A percentile compares a stretch with the other conserved stretches of the same genome.
These are phyloP conservation scores for Phenganax subtilis DNA, from an alignment of 92 coral and sea anemone genomes.

Conservation along the genomic window DNA sequence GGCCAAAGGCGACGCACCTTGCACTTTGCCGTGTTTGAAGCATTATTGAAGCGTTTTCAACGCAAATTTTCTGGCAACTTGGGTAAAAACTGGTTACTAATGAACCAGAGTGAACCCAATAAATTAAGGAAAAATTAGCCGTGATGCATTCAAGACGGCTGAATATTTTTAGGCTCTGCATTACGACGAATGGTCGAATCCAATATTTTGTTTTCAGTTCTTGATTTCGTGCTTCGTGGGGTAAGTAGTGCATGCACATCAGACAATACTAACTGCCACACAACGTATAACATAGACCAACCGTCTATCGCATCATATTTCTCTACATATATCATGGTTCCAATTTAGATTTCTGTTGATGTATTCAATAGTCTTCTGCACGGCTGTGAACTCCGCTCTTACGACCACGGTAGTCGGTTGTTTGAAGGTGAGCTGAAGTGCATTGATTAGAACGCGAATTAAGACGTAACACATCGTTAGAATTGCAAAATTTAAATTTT, in stretches of 20 bases:
- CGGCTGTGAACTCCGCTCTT: constrained; percentile 87
- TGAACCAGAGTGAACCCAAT: no score
- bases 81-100: no score
- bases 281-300: no score
- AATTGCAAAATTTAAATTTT: no score
- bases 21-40: no score
- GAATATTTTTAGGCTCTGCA: constrained; percentile 43
- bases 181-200: constrained; percentile 57
- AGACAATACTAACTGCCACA: no score
- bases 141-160: background rate
- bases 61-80: no score
- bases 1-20: no score
- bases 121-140: no score
- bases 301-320: background rate
- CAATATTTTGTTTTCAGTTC: constrained; percentile 63
- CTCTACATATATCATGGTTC: background rate
- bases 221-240: constrained; percentile 80
- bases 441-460: no score
- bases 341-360: constrained; percentile 67
- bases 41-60: no score
- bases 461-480: no score
- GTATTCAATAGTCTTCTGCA: constrained; percentile 83
- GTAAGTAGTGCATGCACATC: constrained; percentile 46
- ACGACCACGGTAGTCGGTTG: constrained; percentile 93
- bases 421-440: constrained; percentile 59